Conservation (phyloP, 2,797 vertebrate genomes). For the Hypotaenidia philippensis region DNA sequence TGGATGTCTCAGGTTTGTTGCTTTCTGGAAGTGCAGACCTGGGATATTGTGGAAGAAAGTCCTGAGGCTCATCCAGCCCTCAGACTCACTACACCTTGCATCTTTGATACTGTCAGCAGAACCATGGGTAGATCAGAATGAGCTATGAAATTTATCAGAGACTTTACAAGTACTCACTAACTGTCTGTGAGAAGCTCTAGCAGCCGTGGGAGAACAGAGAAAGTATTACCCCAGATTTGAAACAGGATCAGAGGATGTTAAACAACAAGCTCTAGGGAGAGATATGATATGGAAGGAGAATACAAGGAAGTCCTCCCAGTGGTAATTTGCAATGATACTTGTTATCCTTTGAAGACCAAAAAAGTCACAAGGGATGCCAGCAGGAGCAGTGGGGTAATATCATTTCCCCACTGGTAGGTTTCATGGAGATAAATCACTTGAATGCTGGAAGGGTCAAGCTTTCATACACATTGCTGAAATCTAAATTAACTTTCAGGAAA, state of each 20-base stretch:
- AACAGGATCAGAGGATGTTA: not conserved
- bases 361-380: not conserved
- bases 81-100: not conserved
- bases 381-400: not conserved
- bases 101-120: not conserved
- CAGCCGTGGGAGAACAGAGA: not conserved
- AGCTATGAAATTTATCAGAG: not conserved
- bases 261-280: not conserved
- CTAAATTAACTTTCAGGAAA: not conserved
- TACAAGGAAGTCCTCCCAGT: not conserved
- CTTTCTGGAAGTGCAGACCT: not conserved
- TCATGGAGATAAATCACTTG: not conserved
- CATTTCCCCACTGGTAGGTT: not conserved
- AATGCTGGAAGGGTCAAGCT: not conserved
- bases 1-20: not conserved
- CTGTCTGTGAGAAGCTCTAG: not conserved
- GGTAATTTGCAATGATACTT: not conserved
- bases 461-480: not conserved
- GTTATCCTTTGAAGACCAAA: not conserved
- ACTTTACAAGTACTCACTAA: not conserved
- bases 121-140: not conserved
- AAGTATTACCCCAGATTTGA: not conserved
- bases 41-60: not conserved
- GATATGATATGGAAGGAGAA: not conserved
- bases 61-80: not conserved